Evolutionary conservation across 2,888 invertebrate genomes (phyloP), one percentile per base, ranked within the genome.

Genomic region (Podotricha telesiphe): DNA sequence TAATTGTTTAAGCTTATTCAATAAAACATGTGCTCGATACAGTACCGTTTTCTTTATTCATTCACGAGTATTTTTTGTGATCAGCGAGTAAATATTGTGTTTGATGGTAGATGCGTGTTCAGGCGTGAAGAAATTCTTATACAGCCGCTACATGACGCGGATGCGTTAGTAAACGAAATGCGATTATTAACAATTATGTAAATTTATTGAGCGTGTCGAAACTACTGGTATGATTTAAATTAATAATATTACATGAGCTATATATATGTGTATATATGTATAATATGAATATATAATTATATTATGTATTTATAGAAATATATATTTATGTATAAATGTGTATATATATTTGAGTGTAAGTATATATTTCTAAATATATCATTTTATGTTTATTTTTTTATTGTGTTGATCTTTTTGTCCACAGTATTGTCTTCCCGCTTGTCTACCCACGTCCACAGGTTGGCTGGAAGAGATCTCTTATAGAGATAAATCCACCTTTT

Each of bases 41-140:
- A 77, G 73, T 74, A 72, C 61, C 72, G 76, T 81, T 84, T 80
- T 78, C 80, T 79, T 73, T 77, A 75, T 70, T 77, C 76, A 80
- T 76, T 80, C 78, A 79, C 66, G 72, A 51, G 71, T 73, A 70
- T 71, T 68, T 72, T 76, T 76, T 76, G 47, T 70, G 65, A 68
- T 55, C 10, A 17, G 71, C 37, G 50, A 55, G 51, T 61, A 69
- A 62, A 68, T 55, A 47, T 59, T 42, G 34, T 59, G 34, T 53
- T 47, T 61, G 34, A 22, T 65, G 59, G 59, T 59, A 42, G 19
- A 40, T 61, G 51, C 51, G 62, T 55, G 68, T 47, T 59, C 45
- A 45, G 45, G 45, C 45, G 59, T 59, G 59, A 59, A 59, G 42
- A 45, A 59, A 45, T 42, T 55, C 53, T 55, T 34, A 55, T 55